Base-by-base conservation (phyloP, 2,113 vertebrate species). In the Hypanus sabinus region DNA sequence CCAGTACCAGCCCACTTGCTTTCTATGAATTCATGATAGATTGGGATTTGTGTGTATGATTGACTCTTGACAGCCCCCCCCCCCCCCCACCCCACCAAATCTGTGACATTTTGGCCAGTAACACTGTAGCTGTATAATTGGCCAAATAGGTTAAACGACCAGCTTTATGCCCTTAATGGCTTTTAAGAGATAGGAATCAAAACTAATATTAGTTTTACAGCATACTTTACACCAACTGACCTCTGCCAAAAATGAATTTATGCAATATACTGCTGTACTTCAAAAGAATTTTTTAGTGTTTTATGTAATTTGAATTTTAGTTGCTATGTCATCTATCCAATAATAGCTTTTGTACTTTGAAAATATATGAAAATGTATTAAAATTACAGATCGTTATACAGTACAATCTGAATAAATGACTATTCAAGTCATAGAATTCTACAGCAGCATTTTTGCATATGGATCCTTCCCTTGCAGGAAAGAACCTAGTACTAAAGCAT, bases 341-440 rank as follows among this genome's bases (percentile, higher is more conserved):
- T 70, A 93, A 93, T 46, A 93, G 27, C 73, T 93, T 73, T 73
- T 93, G 91, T 93, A 38, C 91, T 55, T 22, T 73, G 33, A 75
- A 93, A 73, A 46, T n/a, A 46, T 27, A 24, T 93, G 90, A 73
- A 93, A 93, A 73, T 93, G 24, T 75, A 93, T 73, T 38, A 73
- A 38, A 93, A 93, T 93, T 93, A 55, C 91, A 93, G 70, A 75
- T 55, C 10, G 5, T 75, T 55, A 75, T 75, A 73, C 70, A 30
- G 70, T 75, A 73, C 70, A 30, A 38, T 93, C 91, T 71, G 57
- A 93, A 73, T 55, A 73, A 71, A 93, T 55, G 70, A 73, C 91
- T 93, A 55, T 65, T 91, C 88, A 93, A 93, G 38, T 93, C 33
- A 75, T 71, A 36, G n/a, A 70, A 93, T 71, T 90, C 85, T 93